These are phyloP conservation scores for Spicauda simplicius DNA, from an alignment of 2,888 invertebrate genomes.

Conservation along the genomic window DNA sequence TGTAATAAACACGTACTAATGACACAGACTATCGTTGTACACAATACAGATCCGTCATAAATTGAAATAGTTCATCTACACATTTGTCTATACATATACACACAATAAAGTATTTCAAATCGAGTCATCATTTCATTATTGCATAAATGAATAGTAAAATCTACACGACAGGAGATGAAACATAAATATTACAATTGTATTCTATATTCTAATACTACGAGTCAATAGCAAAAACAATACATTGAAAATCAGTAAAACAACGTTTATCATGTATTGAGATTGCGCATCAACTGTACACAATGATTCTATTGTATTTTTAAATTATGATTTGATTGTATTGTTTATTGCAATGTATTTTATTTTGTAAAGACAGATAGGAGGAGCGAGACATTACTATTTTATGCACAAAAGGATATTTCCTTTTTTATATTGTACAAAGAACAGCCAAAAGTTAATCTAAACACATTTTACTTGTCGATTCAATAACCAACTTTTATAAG, in stretches of 20 bases:
- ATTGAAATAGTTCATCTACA: conserved; percentile 1
- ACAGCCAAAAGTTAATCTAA: too few species aligned
- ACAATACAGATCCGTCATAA: neutral
- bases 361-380: too few species aligned
- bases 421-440: too few species aligned
- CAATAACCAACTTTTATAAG: too few species aligned
- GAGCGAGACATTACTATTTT: too few species aligned
- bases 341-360: too few species aligned
- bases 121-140: neutral
- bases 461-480: too few species aligned
- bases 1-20: too few species aligned
- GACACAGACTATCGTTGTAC: neutral
- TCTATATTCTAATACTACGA: conserved; percentile 1
- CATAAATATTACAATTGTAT: neutral
- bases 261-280: neutral
- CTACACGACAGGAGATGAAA: neutral
- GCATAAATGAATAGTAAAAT: neutral
- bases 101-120: neutral
- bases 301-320: too few species aligned
- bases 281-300: too few species aligned
- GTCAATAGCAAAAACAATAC: neutral
- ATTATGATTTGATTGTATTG: too few species aligned
- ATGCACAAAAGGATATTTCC: too few species aligned
- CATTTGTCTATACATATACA: conserved; percentile 11
- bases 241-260: neutral